phyloP scores from a whole-genome alignment of 2,113 vertebrate genomes.

The Malurus alboscapulatus region DNA sequence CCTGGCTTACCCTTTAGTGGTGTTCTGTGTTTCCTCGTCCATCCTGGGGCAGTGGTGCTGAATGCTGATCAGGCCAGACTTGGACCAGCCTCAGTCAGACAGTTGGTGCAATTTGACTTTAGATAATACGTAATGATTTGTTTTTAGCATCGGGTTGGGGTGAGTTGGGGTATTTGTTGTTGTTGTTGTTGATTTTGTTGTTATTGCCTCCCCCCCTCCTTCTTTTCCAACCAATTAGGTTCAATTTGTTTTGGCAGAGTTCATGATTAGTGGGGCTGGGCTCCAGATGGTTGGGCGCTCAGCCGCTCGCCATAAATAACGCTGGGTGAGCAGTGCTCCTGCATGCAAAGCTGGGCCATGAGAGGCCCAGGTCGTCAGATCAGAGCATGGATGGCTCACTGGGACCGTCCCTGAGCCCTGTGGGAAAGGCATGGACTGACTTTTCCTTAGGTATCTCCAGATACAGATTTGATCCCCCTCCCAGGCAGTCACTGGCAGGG shows the following conservation, averaged over 20 bases:
- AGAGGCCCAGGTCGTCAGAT: background rate
- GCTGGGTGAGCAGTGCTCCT: background rate
- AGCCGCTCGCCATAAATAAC: slow-evolving; percentile 29
- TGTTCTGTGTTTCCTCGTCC: background rate
- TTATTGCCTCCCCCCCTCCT: slow-evolving; percentile 25
- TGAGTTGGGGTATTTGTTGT: slow-evolving; percentile 43
- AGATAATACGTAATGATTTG: slow-evolving; percentile 46
- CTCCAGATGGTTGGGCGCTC: slow-evolving; percentile 61
- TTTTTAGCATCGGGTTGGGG: slow-evolving; percentile 11
- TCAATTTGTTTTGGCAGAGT: slow-evolving; percentile 60
- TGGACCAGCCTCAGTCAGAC: slow-evolving; percentile 45
- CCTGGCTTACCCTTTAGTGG: background rate
- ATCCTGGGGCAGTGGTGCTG: background rate
- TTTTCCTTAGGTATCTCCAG: background rate
- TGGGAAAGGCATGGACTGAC: background rate
- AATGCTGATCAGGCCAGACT: slow-evolving; percentile 52
- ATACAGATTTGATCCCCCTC: rapidly evolving
- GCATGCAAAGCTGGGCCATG: background rate
- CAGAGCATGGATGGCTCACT: background rate
- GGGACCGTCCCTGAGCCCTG: background rate
- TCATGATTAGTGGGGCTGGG: slow-evolving; percentile 53
- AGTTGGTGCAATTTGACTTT: slow-evolving; percentile 46
- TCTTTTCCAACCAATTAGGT: slow-evolving; percentile 56
- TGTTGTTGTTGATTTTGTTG: slow-evolving; percentile 30
- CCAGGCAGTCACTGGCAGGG: background rate